These are phyloP conservation scores for Diarsia rubi DNA, from an alignment of 2,888 invertebrate genomes.

Conservation along the genomic window DNA sequence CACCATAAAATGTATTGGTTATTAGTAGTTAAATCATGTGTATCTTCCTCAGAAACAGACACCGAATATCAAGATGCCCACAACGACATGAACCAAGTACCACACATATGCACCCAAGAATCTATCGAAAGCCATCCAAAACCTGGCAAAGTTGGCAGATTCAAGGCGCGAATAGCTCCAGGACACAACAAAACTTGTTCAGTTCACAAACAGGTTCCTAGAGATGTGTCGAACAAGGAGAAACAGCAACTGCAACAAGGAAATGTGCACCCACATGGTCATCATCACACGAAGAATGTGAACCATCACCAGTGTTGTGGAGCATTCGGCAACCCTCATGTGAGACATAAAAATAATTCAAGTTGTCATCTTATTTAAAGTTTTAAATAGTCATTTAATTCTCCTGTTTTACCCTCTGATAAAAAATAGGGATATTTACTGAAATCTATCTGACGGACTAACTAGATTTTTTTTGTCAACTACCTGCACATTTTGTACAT, in stretches of 20 bases:
- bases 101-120: slow-evolving; percentile 74
- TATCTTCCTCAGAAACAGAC: slow-evolving; percentile 81
- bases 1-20: not conserved
- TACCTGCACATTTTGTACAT: too few species aligned
- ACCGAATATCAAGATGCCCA: slow-evolving; percentile 85
- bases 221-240: slow-evolving; percentile 77
- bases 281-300: slow-evolving; percentile 85
- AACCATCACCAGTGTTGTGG: slow-evolving; percentile 90
- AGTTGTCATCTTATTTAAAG: slow-evolving; percentile 84
- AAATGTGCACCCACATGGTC: slow-evolving; percentile 84
- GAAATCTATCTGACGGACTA: too few species aligned
- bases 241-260: slow-evolving; percentile 69
- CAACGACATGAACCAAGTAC: slow-evolving; percentile 71
- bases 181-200: slow-evolving; percentile 79
- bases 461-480: too few species aligned
- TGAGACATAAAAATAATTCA: slow-evolving; percentile 86
- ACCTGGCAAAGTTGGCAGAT: slow-evolving; percentile 84
- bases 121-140: slow-evolving; percentile 75
- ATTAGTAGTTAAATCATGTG: not conserved
- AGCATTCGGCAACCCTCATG: slow-evolving; percentile 88
- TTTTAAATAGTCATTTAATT: slow-evolving; percentile 32
- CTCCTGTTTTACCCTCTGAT: slow-evolving; percentile 48
- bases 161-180: slow-evolving; percentile 84
- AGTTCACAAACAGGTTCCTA: slow-evolving; percentile 73
- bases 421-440: too few species aligned